Percentiles rank a stretch among this genome's conserved stretches.
phyloP scores from a whole-genome alignment of 2,797 vertebrate genomes.

The Tadarida brasiliensis region DNA sequence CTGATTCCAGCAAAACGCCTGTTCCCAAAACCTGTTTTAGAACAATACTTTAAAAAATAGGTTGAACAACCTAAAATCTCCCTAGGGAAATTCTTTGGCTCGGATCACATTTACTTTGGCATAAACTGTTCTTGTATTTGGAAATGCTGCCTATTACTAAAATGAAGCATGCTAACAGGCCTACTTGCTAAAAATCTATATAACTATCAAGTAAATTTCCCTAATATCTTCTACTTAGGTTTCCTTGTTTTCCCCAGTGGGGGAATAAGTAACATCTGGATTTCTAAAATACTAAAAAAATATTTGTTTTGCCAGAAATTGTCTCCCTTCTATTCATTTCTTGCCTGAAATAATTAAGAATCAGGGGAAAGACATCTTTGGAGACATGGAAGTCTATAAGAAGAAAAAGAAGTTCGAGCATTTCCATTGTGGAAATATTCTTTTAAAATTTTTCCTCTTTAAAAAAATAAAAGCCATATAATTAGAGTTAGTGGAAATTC shows the following conservation, averaged over 20 bases:
- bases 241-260: neutral
- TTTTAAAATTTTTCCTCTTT: slow-evolving; percentile 21
- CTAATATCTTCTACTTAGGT: neutral
- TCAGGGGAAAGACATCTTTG: neutral
- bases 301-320: slow-evolving; percentile 52
- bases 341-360: slow-evolving; percentile 29
- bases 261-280: slow-evolving; percentile 2
- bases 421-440: neutral
- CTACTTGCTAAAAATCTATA: slow-evolving; percentile 14
- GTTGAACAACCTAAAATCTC: slow-evolving; percentile 51
- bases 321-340: neutral
- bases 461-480: neutral
- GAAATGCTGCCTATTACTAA: slow-evolving; percentile 27
- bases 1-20: slow-evolving; percentile 49
- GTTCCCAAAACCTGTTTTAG: slow-evolving; percentile 51
- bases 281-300: slow-evolving; percentile 31
- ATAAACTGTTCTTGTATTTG: neutral
- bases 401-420: neutral
- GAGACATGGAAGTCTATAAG: neutral
- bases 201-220: neutral
- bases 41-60: slow-evolving; percentile 73
- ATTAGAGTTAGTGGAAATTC: slow-evolving; percentile 17
- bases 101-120: neutral
- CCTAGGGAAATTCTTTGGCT: slow-evolving; percentile 11
- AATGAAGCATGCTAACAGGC: neutral